These are phyloP conservation scores for Piaya cayana DNA, from an alignment of 2,113 vertebrate species.

Conservation along the genomic window DNA sequence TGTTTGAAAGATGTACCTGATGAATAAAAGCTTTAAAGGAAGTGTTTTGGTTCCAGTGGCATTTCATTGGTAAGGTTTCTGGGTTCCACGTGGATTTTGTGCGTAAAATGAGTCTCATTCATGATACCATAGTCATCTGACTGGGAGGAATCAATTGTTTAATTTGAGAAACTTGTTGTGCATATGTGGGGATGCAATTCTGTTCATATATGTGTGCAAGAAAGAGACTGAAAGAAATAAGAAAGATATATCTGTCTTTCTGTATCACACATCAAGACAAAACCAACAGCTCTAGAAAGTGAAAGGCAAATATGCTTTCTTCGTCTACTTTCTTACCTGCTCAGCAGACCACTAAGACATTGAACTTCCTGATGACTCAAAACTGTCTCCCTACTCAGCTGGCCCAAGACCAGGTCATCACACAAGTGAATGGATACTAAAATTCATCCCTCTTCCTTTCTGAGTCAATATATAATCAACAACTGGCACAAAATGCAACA, in stretches of 20 bases:
- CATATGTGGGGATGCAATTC: rapidly evolving
- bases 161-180: neutral
- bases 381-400: neutral
- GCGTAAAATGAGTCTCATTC: neutral
- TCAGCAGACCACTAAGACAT: neutral
- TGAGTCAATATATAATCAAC: neutral
- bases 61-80: neutral
- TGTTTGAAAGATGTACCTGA: neutral
- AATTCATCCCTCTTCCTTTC: neutral
- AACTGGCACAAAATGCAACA: neutral
- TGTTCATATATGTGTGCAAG: neutral
- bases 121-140: rapidly evolving
- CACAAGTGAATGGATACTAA: neutral
- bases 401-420: neutral
- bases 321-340: neutral
- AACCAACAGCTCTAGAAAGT: neutral
- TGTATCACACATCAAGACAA: neutral
- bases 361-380: neutral
- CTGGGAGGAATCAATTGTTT: neutral
- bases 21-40: neutral
- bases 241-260: neutral
- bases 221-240: neutral
- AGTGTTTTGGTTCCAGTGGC: neutral
- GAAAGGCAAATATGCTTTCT: neutral
- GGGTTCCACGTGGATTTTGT: neutral